These are phyloP conservation scores for Athalia circularis DNA, from an alignment of 2,888 invertebrate genomes.

Conservation along the genomic window DNA sequence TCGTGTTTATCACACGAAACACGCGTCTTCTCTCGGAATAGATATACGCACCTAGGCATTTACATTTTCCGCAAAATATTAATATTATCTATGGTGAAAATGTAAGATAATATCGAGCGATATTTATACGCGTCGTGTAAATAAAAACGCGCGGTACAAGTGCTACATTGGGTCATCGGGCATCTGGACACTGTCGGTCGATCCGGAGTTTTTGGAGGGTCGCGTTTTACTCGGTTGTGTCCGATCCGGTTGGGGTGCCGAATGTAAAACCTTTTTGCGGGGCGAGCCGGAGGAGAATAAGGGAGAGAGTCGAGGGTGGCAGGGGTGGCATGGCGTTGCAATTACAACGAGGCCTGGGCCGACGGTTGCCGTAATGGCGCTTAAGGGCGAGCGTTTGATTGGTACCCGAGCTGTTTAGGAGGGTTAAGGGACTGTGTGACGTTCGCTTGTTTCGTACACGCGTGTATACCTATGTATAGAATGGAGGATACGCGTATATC, in stretches of 20 bases:
- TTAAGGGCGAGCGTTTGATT: slow-evolving; percentile 57
- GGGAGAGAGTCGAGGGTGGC: not conserved
- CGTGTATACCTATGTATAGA: not conserved
- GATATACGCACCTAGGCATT: no score
- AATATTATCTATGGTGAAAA: no score
- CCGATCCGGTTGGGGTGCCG: slow-evolving; percentile 39
- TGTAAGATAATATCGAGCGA: not conserved
- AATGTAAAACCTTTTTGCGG: slow-evolving; percentile 40
- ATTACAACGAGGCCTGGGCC: slow-evolving; percentile 32
- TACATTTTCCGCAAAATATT: no score
- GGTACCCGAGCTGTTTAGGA: slow-evolving; percentile 55
- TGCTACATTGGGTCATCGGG: not conserved
- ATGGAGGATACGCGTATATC: not conserved
- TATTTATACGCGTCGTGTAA: slow-evolving; percentile 3
- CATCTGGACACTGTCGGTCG: slow-evolving; percentile 9
- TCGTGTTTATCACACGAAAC: no score
- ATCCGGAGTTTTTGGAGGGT: slow-evolving; percentile 16
- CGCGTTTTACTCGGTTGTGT: not conserved
- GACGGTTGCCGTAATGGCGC: slow-evolving; percentile 44
- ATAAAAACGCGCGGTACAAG: not conserved
- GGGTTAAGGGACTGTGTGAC: slow-evolving; percentile 49
- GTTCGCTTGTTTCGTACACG: slow-evolving; percentile 17
- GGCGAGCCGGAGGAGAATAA: not conserved
- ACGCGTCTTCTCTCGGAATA: no score
- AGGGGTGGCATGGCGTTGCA: slow-evolving; percentile 20